A percentile compares a stretch with the other conserved stretches of the same genome.
Conservation (phyloP, 1,140 invertebrate genomes). For the Oreohelix idahoensis region DNA sequence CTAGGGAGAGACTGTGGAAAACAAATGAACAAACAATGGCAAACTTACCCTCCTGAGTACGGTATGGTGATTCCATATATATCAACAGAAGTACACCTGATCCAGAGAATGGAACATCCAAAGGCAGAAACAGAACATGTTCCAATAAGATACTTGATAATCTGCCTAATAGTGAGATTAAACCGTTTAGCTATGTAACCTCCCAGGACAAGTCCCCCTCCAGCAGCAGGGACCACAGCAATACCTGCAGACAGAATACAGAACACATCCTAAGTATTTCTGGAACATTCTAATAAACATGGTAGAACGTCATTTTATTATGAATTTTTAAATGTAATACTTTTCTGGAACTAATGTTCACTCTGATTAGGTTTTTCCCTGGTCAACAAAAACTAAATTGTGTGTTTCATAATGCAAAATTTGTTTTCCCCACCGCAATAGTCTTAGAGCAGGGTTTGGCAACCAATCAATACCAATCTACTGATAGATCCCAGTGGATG, state of each 20-base stretch:
- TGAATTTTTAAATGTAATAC: too few relatives aligned
- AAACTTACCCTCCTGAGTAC: constrained; percentile 82
- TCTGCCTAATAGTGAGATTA: constrained; percentile 60
- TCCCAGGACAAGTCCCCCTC: constrained; percentile 65
- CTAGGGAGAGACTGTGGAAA: too few relatives aligned
- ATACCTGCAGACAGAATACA: constrained; percentile 75
- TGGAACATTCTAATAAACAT: background rate
- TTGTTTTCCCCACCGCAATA: too few relatives aligned
- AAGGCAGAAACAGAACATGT: constrained; percentile 49
- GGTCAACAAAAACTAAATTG: too few relatives aligned
- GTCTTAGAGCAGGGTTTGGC: too few relatives aligned
- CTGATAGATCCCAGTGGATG: too few relatives aligned
- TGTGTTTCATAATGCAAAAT: too few relatives aligned
- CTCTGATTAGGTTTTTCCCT: too few relatives aligned
- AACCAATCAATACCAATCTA: too few relatives aligned
- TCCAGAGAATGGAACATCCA: constrained; percentile 52
- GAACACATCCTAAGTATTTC: background rate
- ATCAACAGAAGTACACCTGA: constrained; percentile 51
- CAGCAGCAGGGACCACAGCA: constrained; percentile 72
- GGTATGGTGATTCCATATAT: constrained; percentile 80
- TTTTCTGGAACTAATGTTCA: background rate
- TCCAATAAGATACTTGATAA: constrained; percentile 55
- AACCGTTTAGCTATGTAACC: constrained; percentile 59
- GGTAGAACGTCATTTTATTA: background rate
- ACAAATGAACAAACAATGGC: background rate